Conservation (phyloP, 2,797 vertebrate species). For the Lepidocolaptes lacrymiger region DNA sequence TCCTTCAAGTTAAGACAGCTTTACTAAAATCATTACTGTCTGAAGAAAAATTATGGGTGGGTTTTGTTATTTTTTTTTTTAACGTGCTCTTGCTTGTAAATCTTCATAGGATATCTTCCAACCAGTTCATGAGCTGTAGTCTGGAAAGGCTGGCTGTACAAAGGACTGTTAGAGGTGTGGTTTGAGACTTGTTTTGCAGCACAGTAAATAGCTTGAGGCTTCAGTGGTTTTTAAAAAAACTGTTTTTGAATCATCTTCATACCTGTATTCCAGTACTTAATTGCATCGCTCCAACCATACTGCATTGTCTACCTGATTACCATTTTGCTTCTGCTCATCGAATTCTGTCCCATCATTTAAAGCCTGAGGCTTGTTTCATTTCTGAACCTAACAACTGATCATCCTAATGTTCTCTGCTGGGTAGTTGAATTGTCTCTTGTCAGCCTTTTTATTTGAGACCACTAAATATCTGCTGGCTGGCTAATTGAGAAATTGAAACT, state of each 20-base stretch:
- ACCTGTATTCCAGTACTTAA: constrained; percentile 46
- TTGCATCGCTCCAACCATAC: constrained; percentile 39
- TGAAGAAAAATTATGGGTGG: not conserved
- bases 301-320: constrained; percentile 63
- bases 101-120: constrained; percentile 12
- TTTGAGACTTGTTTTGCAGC: constrained; percentile 30
- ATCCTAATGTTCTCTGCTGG: constrained; percentile 48
- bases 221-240: not conserved
- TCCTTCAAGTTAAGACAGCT: not conserved
- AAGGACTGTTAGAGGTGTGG: not conserved
- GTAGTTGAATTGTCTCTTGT: constrained; percentile 62
- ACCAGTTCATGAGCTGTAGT: not conserved
- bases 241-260: constrained; percentile 57
- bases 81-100: constrained; percentile 14
- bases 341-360: constrained; percentile 13
- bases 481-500: constrained; percentile 59
- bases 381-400: constrained; percentile 58
- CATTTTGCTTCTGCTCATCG: constrained; percentile 48
- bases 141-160: not conserved
- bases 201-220: constrained; percentile 47
- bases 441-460: constrained; percentile 51
- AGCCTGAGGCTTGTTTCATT: constrained; percentile 21
- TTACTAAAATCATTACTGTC: not conserved
- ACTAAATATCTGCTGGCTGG: constrained; percentile 50
- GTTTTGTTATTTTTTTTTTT: not conserved